phyloP scores from a whole-genome alignment of 2,888 invertebrate species.

The Pseudanteris insignis region DNA sequence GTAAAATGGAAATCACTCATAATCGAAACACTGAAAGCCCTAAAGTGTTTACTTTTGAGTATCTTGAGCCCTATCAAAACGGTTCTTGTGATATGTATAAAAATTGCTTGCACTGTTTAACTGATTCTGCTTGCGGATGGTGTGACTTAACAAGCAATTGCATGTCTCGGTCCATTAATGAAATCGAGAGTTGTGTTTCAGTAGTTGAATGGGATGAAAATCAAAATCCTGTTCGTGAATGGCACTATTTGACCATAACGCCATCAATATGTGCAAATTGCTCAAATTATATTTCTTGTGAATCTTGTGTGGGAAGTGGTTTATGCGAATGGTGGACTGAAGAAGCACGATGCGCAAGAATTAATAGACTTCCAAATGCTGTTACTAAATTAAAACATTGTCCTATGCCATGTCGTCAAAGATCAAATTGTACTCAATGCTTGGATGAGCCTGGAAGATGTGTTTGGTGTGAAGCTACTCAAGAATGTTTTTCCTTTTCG shows the following conservation, averaged over 20 bases:
- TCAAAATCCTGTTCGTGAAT: conserved; percentile 71
- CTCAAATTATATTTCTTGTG: conserved; percentile 88
- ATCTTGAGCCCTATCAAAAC: conserved; percentile 86
- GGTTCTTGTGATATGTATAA: conserved; percentile 80
- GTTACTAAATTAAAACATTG: conserved; percentile 76
- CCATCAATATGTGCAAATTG: conserved; percentile 88
- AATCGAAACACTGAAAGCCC: conserved; percentile 78
- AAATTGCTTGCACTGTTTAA: conserved; percentile 87
- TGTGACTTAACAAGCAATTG: conserved; percentile 81
- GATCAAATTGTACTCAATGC: conserved; percentile 82
- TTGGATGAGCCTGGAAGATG: conserved; percentile 87
- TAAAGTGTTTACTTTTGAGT: conserved; percentile 88
- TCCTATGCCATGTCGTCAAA: conserved; percentile 82
- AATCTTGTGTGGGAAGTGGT: conserved; percentile 77
- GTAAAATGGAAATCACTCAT: conserved; percentile 85
- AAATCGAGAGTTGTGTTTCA: conserved; percentile 71
- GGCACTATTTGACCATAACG: conserved; percentile 84
- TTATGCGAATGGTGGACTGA: conserved; percentile 94
- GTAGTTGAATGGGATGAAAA: conserved; percentile 68
- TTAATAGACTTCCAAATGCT: conserved; percentile 76
- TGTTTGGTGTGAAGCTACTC: conserved; percentile 94
- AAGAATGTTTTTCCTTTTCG: conserved; percentile 94
- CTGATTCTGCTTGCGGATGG: conserved; percentile 92
- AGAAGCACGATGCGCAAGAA: conserved; percentile 84
- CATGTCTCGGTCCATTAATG: conserved; percentile 75